Base-by-base conservation (phyloP, 2,113 vertebrate species). In the Ciconia maguari region DNA sequence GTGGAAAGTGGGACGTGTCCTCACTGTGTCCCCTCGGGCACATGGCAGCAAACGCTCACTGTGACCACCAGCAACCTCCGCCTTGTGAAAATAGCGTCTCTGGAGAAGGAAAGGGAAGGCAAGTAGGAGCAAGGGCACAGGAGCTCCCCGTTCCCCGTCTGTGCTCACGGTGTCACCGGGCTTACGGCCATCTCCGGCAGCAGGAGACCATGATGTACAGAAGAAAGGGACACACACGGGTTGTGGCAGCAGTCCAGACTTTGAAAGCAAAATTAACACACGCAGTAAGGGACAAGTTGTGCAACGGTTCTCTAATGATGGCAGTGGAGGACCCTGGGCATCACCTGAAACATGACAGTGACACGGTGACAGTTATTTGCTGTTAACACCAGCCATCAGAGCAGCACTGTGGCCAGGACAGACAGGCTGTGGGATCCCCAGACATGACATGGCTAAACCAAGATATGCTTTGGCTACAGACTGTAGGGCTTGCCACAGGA, bases 41-140 rank as follows among this genome's bases (percentile, higher is more conserved):
- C 4, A 0, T 0, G 2, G 49, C 41, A 44, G 6, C 8, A 21
- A 89, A n/a, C 13, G 0, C 55, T 46, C 9, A 0, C 38, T 19
- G 66, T 5, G 49, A 68, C 29, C 80, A 54, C 13, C 32, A 26
- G 57, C 48, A 62, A 42, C n/a, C 36, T 41, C 18, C 0, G 1
- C 36, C 2, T 4, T 2, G 1, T 0, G 41, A 2, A 26, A 60
- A 30, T 1, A 16, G 7, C 1, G 16, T 16, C 58, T 16, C 27
- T 6, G 64, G 72, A 19, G 24, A 36, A 42, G n/a, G 52, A 3
- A 36, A 89, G n/a, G 60, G 41, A 65, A 52, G 32, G 46, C 30
- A 30, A 68, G 68, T 0, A 14, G 49, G 41, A 80, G 54, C 1
- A 1, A 65, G 66, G n/a, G 22, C 14, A 27, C 0, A 24, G 79